Evolutionary conservation across 2,888 invertebrate species (phyloP).

Genomic region (Leucophenga montana): DNA sequence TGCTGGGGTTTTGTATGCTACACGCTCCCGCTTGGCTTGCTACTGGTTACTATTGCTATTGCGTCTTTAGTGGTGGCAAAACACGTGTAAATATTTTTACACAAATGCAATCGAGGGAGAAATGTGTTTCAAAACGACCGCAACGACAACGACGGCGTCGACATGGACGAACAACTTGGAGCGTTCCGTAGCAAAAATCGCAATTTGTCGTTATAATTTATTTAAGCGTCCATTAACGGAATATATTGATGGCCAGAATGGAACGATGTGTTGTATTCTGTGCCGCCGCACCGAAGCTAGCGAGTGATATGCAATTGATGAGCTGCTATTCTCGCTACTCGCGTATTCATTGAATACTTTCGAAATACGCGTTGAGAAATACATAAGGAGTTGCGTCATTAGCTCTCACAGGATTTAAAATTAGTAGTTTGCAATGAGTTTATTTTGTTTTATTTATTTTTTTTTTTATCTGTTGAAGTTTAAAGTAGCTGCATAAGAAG

Average conservation of each 20-base stretch:
- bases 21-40: conserved; percentile 8
- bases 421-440: no score
- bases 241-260: conserved; percentile 56
- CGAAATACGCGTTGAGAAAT: not conserved
- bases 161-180: not conserved
- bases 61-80: conserved; percentile 28
- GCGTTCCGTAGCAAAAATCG: conserved; percentile 48
- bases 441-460: not conserved
- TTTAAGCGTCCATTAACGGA: conserved; percentile 65
- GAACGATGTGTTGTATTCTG: not conserved
- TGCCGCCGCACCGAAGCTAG: not conserved
- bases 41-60: conserved; percentile 21
- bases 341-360: conserved; percentile 20
- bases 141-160: conserved; percentile 31
- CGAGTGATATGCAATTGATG: conserved; percentile 19
- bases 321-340: conserved; percentile 19
- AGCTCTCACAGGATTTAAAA: no score
- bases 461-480: not conserved
- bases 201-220: conserved; percentile 66
- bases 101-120: conserved; percentile 24
- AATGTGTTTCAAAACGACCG: conserved; percentile 11
- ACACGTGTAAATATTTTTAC: conserved; percentile 60
- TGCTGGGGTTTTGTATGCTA: no score
- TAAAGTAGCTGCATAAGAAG: no score
- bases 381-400: no score